Percentiles rank a stretch among this genome's conserved stretches.
Evolutionary conservation across 2,113 vertebrate genomes (phyloP).

Genomic region (Ellobius talpinus): DNA sequence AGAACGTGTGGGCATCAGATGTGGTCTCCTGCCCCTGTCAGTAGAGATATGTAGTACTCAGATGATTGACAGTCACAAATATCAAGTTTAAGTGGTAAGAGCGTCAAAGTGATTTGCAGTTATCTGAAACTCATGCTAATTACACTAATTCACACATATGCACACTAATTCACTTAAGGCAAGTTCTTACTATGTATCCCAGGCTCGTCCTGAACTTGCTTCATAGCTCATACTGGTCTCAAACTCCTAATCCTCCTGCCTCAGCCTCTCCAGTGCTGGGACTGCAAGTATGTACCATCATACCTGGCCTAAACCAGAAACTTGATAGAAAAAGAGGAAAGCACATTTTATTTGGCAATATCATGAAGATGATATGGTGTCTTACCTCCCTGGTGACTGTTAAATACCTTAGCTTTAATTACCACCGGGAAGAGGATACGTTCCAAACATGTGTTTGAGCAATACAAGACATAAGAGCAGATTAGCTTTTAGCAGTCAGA

Average conservation of each 20-base stretch:
- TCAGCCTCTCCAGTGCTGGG: neutral
- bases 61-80: neutral
- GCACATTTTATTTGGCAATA: neutral
- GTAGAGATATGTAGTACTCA: neutral
- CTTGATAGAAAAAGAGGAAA: neutral
- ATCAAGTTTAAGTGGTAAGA: neutral
- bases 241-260: neutral
- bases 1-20: neutral
- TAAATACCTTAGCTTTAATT: neutral
- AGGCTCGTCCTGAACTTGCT: neutral
- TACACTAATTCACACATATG: neutral
- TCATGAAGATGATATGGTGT: neutral
- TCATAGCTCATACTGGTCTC: neutral
- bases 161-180: neutral
- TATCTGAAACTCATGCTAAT: neutral
- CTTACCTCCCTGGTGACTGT: neutral
- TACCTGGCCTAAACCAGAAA: neutral
- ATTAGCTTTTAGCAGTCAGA: neutral
- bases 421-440: neutral
- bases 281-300: neutral
- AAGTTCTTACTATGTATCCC: neutral
- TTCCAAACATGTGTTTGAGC: neutral
- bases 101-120: neutral
- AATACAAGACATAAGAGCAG: neutral
- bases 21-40: rapidly evolving